Evolutionary conservation across 2,113 vertebrate species (phyloP), one percentile per base, ranked within the genome.

Genomic region (Xyliphius kryptos): DNA sequence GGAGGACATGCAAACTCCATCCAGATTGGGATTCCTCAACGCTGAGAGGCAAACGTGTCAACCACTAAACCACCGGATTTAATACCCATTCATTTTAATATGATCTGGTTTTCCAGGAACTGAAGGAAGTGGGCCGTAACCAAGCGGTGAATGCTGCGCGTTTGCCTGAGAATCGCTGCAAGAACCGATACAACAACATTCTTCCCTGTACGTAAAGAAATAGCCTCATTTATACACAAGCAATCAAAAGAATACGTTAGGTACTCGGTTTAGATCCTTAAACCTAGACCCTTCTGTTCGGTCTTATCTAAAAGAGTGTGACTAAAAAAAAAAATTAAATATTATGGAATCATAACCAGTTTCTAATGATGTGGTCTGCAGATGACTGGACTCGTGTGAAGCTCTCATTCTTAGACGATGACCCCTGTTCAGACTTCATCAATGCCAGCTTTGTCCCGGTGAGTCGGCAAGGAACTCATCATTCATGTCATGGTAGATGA

Each of bases 181-280:
- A 98, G 85, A 98, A 98, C 83, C 92, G 95, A 73, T 98, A 98
- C 81, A 98, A 97, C 85, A 98, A 98, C 85, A 96, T 98, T 84
- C 79, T 98, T 70, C 95, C 95, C 12, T 98, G 95, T 97, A 71
- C 89, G 94, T 88, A 6, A n/a, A 46, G 6, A 41, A 41, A 12
- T 8, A 10, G 26, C 4, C 26, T 32, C 7, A 32, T 32, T 32
- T 5, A 32, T 32, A 32, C 26, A 32, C 1, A 32, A 32, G 7
- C 26, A 32, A 32, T 32, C 7, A 32, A 32, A 32, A 32, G 4
- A 32, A 32, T 32, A 32, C 26, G 7, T 32, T n/a, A n/a, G n/a
- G n/a, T n/a, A n/a, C n/a, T n/a, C n/a, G n/a, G n/a, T n/a, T n/a
- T n/a, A n/a, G n/a, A n/a, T n/a, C n/a, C n/a, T n/a, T n/a, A n/a